These are phyloP conservation scores for Clarias gariepinus DNA, from an alignment of 2,113 vertebrate species.

Conservation along the genomic window DNA sequence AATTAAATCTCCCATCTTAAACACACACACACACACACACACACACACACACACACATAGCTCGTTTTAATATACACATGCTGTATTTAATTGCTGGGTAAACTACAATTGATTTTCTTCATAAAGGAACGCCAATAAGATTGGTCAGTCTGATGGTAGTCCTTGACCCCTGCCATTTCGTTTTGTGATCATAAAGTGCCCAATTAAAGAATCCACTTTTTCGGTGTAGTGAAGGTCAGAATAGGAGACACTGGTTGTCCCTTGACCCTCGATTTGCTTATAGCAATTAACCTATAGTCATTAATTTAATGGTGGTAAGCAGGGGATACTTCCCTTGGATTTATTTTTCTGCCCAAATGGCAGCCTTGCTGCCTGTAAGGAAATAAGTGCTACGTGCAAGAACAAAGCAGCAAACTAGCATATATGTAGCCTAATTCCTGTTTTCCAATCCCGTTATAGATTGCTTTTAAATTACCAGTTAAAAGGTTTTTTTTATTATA, in stretches of 20 bases:
- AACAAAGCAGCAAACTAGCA: not conserved
- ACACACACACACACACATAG: not conserved
- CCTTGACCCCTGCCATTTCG: constrained; percentile 23
- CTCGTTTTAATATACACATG: not conserved
- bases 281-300: not conserved
- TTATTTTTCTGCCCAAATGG: not conserved
- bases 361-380: too few relatives aligned
- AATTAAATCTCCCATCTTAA: not conserved
- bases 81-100: not conserved
- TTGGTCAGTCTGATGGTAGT: constrained; percentile 13
- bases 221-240: constrained; percentile 26
- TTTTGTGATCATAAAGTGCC: constrained; percentile 23
- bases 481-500: not conserved
- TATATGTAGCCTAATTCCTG: not conserved
- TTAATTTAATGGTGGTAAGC: not conserved
- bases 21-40: not conserved
- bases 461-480: not conserved
- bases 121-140: not conserved
- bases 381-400: not conserved
- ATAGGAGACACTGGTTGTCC: not conserved
- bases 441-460: not conserved
- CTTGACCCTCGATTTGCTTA: constrained; percentile 2
- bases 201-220: constrained; percentile 3
- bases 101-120: constrained; percentile 2
- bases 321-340: not conserved